Evolutionary conservation across 2,888 invertebrate species (phyloP).

Genomic region (Drosophila acutilabella): DNA sequence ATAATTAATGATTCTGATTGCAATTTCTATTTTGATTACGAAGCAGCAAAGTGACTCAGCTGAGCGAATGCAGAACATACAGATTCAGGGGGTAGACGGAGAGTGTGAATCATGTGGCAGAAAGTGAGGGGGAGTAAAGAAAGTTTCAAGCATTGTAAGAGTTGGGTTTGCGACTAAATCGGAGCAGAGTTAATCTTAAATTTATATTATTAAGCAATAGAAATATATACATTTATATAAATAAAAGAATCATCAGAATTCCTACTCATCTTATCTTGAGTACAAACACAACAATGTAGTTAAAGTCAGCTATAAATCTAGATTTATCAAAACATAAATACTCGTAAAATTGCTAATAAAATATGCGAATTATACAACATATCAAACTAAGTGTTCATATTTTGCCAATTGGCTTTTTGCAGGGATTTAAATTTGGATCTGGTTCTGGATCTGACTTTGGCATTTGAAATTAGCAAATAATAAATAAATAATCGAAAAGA

Average conservation of each 20-base stretch:
- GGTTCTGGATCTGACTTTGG: background rate
- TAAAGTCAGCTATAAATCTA: slow-evolving; percentile 13
- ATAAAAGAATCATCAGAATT: background rate
- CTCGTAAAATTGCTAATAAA: slow-evolving; percentile 33
- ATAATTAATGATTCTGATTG: slow-evolving; percentile 50
- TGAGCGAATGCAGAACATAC: background rate
- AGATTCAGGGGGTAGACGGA: background rate
- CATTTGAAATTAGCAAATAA: slow-evolving; percentile 46
- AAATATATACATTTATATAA: too few relatives aligned
- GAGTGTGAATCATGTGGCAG: background rate
- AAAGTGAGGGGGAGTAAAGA: background rate
- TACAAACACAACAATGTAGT: slow-evolving; percentile 11
- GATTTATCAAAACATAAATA: slow-evolving; percentile 29
- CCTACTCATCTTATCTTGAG: background rate
- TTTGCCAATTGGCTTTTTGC: slow-evolving; percentile 27
- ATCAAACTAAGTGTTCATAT: slow-evolving; percentile 2
- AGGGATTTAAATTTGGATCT: background rate
- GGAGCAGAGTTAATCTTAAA: too few relatives aligned
- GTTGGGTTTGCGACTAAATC: too few relatives aligned
- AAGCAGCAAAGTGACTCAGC: slow-evolving; percentile 28
- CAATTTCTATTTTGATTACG: slow-evolving; percentile 29
- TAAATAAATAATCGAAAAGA: slow-evolving; percentile 57
- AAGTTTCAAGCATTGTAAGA: background rate
- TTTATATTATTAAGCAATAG: too few relatives aligned
- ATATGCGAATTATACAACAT: slow-evolving; percentile 10